A percentile compares a stretch with the other conserved stretches of the same genome.
These are phyloP conservation scores for Nothocercus julius DNA, from an alignment of 2,113 vertebrate genomes.

Conservation along the genomic window DNA sequence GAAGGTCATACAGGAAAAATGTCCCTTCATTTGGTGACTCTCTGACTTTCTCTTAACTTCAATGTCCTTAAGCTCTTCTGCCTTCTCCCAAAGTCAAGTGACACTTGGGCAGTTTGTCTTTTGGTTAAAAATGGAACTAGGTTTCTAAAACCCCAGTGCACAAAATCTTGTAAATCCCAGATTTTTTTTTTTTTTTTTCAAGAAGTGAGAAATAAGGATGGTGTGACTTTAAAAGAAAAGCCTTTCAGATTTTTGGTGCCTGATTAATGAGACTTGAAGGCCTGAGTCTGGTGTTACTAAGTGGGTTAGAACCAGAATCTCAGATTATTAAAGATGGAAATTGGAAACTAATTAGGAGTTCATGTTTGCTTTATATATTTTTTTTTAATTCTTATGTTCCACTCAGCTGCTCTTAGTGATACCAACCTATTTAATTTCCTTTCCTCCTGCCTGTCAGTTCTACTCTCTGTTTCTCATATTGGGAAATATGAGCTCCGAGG, in stretches of 20 bases:
- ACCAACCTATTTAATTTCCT: constrained; percentile 51
- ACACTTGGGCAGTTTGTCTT: not conserved
- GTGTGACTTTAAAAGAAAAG: not conserved
- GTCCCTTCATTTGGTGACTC: not conserved
- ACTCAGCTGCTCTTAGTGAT: constrained; percentile 32
- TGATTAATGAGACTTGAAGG: not conserved
- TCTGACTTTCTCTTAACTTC: not conserved
- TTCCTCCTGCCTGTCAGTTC: constrained; percentile 10
- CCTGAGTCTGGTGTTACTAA: constrained; percentile 14
- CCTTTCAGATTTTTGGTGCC: not conserved
- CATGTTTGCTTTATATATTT: not conserved
- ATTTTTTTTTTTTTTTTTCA: not conserved
- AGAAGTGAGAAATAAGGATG: not conserved
- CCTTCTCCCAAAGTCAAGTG: not conserved
- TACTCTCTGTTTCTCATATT: constrained; percentile 15
- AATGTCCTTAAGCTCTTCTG: not conserved
- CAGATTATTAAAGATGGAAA: constrained; percentile 35
- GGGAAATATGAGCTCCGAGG: not conserved
- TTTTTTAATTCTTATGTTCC: not conserved
- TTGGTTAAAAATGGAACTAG: not conserved
- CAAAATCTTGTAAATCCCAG: not conserved
- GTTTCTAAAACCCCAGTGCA: not conserved
- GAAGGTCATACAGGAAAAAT: not conserved
- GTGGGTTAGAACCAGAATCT: not conserved
- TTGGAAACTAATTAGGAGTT: constrained; percentile 47